A percentile compares a stretch with the other conserved stretches of the same genome.
Conservation (phyloP, 2,113 vertebrate genomes). For the Rhinopithecus roxellana region DNA sequence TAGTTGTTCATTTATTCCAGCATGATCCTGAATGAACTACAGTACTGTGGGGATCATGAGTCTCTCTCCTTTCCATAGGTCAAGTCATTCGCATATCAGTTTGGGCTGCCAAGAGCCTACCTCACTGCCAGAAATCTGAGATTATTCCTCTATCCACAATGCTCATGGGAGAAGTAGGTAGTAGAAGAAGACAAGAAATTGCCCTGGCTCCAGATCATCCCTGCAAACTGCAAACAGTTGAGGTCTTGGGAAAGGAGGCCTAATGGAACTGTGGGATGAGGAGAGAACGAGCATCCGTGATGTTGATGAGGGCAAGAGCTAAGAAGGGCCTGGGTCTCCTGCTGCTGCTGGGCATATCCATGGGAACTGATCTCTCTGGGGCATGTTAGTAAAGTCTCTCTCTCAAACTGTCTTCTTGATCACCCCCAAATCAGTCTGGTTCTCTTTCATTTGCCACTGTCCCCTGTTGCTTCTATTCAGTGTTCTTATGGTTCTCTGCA, state of each 20-base stretch:
- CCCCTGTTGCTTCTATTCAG: neutral
- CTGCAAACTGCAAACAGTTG: neutral
- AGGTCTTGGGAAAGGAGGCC: neutral
- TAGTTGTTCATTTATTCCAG: neutral
- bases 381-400: neutral
- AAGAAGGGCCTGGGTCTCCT: neutral
- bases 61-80: neutral
- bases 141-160: neutral
- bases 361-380: neutral
- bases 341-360: no score
- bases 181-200: neutral
- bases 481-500: neutral
- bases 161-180: neutral
- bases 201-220: neutral
- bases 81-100: rapidly evolving
- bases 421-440: neutral
- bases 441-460: neutral
- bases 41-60: neutral
- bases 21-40: neutral
- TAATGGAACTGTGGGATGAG: neutral
- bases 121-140: neutral
- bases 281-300: neutral
- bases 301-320: neutral
- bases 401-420: neutral
- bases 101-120: neutral